Conservation (phyloP, 2,113 vertebrate genomes). For the Carettochelys insculpta region DNA sequence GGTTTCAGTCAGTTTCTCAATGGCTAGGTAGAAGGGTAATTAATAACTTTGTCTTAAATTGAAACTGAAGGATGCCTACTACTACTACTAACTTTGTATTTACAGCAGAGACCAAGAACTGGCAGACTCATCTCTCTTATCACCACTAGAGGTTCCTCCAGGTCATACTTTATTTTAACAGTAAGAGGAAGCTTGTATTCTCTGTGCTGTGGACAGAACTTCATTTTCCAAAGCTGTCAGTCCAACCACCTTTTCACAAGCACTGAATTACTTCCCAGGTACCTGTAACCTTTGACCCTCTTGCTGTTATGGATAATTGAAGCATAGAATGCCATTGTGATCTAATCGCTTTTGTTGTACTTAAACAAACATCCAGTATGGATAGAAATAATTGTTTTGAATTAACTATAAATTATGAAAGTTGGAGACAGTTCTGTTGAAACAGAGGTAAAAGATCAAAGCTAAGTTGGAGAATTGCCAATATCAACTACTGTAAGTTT, state of each 20-base stretch:
- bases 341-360: neutral
- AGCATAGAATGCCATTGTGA: neutral
- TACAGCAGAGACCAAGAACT: neutral
- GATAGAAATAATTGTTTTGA: neutral
- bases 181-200: neutral
- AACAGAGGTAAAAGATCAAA: neutral
- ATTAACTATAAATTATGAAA: neutral
- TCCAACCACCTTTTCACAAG: neutral
- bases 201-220: neutral
- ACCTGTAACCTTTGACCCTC: neutral
- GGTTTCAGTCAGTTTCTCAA: neutral
- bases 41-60: neutral
- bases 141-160: conserved; percentile 70
- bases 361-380: neutral
- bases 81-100: no score
- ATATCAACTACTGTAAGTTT: neutral
- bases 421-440: neutral
- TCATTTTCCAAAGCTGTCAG: neutral
- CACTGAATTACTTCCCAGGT: neutral
- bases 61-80: no score
- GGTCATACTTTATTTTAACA: neutral
- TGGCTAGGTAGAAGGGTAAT: neutral
- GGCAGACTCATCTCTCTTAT: conserved; percentile 13
- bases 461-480: neutral
- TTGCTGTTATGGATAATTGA: neutral